Evolutionary conservation across 2,797 vertebrate genomes (phyloP), one percentile per base, ranked within the genome.

Genomic region (Galago senegalensis): DNA sequence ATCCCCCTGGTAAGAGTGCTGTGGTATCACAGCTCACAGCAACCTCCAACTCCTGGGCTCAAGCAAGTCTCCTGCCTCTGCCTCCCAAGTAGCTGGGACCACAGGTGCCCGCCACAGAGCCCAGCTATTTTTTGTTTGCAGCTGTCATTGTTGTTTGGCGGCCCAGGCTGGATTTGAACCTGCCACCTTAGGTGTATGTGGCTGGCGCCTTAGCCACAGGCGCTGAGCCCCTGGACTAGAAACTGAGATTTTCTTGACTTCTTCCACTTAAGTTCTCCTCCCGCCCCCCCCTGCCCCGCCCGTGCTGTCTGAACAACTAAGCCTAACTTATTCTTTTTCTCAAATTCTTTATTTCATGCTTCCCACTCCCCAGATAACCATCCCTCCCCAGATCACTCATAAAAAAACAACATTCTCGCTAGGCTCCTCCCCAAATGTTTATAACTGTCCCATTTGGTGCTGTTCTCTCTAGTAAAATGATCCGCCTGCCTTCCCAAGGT

Each of bases 401-500:
- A 49, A 40, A 85, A 80, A 80, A 46, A 75, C 16, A 53, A 65
- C 83, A 67, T 53, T 76, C 53, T 83, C 20, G 40, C 11, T 49
- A 53, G 61, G 40, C 25, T 83, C 65, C 18, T 60, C 46, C 65
- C 56, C 86, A 84, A n/a, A 65, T 40, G 49, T 69, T 88, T 88
- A 76, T 67, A 70, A 80, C 72, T 56, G 58, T 79, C 34, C 89
- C 72, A 46, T 7, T 49, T 3, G 27, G 21, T 20, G 10, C 14
- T 67, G 53, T 60, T 77, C 43, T 89, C 73, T 63, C 20, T 34
- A 92, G 53, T 49, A 84, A 89, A 92, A 76, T 8, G 34, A 60
- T 70, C 29, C 80, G 70, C 31, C 82, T 69, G n/a, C 23, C 58
- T 93, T 93, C 37, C 31, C 89, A 76, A 92, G 92, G 85, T 61